Evolutionary conservation across 2,113 vertebrate genomes (phyloP).

Genomic region (Serilophus lunatus): DNA sequence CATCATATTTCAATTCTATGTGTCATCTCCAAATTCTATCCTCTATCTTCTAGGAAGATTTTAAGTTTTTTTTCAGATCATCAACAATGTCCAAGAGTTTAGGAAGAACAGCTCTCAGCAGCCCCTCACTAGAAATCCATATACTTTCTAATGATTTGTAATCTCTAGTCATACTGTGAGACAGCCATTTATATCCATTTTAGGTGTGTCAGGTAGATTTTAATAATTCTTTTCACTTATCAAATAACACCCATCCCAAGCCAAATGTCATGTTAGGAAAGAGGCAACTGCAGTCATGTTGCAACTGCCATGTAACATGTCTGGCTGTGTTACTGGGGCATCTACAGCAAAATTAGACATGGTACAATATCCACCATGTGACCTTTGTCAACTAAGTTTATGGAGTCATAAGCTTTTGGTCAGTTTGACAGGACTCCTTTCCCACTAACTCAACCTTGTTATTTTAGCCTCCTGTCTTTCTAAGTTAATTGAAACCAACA

Average conservation of each 20-base stretch:
- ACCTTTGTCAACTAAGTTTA: background rate
- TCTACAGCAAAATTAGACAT: background rate
- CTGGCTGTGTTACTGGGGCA: background rate
- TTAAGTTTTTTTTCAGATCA: background rate
- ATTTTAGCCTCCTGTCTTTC: constrained; percentile 37
- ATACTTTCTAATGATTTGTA: background rate
- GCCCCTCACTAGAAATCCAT: background rate
- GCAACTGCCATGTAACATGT: background rate
- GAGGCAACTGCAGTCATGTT: background rate
- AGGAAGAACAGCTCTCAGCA: background rate
- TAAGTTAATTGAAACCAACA: constrained; percentile 18
- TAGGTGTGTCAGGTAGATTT: background rate
- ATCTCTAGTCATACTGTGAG: background rate
- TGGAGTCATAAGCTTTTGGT: background rate
- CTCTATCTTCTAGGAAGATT: too few species aligned
- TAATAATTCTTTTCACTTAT: background rate
- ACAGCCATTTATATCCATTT: background rate
- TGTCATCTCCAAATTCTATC: background rate
- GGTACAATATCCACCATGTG: background rate
- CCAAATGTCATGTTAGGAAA: fast-evolving
- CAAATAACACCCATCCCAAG: background rate
- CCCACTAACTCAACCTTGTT: constrained; percentile 11
- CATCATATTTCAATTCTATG: fast-evolving
- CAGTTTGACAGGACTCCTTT: background rate
- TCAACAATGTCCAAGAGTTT: background rate